These are phyloP conservation scores for Chaetoderma sp. DNA, from an alignment of 2,888 invertebrate genomes.

Conservation along the genomic window DNA sequence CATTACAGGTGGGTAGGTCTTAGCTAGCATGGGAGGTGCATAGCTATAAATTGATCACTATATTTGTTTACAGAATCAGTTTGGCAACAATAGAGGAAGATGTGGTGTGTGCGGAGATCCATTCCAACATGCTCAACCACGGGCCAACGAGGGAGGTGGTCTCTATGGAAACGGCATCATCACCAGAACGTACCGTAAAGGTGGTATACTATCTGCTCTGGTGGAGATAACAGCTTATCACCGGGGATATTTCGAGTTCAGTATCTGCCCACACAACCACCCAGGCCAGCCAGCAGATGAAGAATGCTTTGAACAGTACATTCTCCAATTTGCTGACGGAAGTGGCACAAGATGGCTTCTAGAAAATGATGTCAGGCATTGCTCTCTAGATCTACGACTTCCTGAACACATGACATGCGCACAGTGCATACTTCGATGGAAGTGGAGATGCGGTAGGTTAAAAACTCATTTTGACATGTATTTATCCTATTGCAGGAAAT, in stretches of 20 bases:
- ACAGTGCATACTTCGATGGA: conserved; percentile 4
- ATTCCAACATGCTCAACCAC: not conserved
- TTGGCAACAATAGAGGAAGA: not conserved
- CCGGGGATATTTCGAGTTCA: conserved; percentile 6
- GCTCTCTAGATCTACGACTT: not conserved
- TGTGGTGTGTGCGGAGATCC: conserved; percentile 1
- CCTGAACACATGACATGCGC: not conserved
- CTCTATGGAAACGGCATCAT: not conserved
- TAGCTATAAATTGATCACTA: too few relatives aligned
- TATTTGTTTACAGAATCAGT: not conserved
- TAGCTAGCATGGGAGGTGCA: too few relatives aligned
- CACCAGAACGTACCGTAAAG: not conserved
- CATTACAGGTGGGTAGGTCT: too few relatives aligned
- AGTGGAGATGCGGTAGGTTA: conserved; percentile 1
- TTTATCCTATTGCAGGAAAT: too few relatives aligned
- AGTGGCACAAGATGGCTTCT: conserved; percentile 2
- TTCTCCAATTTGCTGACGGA: conserved; percentile 1
- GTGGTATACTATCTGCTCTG: not conserved
- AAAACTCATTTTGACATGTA: too few relatives aligned
- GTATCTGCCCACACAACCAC: not conserved
- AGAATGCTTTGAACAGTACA: not conserved
- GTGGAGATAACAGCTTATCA: conserved; percentile 4
- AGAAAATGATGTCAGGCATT: not conserved
- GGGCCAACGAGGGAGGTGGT: conserved; percentile 2
- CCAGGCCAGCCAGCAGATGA: not conserved